These are phyloP conservation scores for Nesospiza acunhae DNA, from an alignment of 2,113 vertebrate genomes.

Conservation along the genomic window DNA sequence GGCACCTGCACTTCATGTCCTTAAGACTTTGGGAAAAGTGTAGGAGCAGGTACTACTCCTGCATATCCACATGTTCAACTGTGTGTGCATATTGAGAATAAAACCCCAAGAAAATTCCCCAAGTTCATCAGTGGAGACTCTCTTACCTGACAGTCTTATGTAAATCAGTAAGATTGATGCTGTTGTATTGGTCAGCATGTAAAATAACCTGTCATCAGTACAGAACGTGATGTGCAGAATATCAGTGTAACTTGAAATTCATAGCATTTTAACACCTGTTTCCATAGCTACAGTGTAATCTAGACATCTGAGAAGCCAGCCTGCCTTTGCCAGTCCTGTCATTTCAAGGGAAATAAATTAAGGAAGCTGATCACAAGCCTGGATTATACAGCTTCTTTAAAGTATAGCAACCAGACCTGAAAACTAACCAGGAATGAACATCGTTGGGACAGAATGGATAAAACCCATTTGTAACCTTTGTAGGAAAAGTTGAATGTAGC, in stretches of 20 bases:
- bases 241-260: slow-evolving; percentile 81
- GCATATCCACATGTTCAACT: accelerated
- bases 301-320: slow-evolving; percentile 79
- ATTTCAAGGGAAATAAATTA: slow-evolving; percentile 84
- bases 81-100: accelerated
- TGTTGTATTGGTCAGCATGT: slow-evolving; percentile 69
- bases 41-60: neutral
- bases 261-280: slow-evolving; percentile 84
- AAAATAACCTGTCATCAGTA: slow-evolving; percentile 70
- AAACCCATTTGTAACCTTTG: slow-evolving; percentile 69
- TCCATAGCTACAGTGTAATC: slow-evolving; percentile 85
- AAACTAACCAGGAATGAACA: slow-evolving; percentile 64
- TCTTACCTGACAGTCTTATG: neutral
- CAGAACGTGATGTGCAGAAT: slow-evolving; percentile 73
- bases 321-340: slow-evolving; percentile 78
- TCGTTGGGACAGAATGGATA: slow-evolving; percentile 50
- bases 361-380: slow-evolving; percentile 75
- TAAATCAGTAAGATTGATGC: slow-evolving; percentile 67
- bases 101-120: neutral
- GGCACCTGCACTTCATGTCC: neutral
- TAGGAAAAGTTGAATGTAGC: slow-evolving; percentile 53
- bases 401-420: slow-evolving; percentile 67
- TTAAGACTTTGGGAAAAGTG: neutral
- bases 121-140: neutral
- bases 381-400: slow-evolving; percentile 79